Evolutionary conservation across 2,888 invertebrate species (phyloP).

Genomic region (Spodoptera picta): DNA sequence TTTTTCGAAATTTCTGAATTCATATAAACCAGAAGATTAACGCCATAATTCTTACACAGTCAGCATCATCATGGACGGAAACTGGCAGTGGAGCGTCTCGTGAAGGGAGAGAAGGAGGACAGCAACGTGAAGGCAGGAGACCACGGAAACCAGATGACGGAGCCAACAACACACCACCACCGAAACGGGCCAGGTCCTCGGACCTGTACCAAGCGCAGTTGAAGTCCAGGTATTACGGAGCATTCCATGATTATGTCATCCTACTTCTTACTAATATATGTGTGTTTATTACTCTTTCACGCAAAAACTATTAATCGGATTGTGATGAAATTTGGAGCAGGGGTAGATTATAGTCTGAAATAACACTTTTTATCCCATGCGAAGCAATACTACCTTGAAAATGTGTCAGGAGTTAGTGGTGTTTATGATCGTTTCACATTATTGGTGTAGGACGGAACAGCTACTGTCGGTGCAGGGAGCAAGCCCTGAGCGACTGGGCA

Average conservation of each 20-base stretch:
- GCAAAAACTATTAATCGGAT: no score
- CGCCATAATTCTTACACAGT: slow-evolving; percentile 60
- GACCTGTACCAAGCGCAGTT: slow-evolving; percentile 91
- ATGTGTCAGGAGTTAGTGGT: slow-evolving; percentile 50
- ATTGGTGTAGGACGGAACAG: slow-evolving; percentile 85
- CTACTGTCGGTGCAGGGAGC: slow-evolving; percentile 79
- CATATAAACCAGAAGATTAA: slow-evolving; percentile 4
- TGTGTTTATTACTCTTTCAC: no score
- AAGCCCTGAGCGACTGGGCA: slow-evolving; percentile 90
- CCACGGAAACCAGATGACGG: slow-evolving; percentile 86
- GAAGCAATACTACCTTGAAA: no score
- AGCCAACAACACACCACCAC: slow-evolving; percentile 89
- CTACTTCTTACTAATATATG: no score
- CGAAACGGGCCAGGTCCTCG: slow-evolving; percentile 91
- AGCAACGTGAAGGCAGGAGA: slow-evolving; percentile 81
- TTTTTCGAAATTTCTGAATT: no score
- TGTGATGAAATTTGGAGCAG: no score
- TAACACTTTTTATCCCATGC: no score
- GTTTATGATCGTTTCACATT: slow-evolving; percentile 70
- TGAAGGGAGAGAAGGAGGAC: slow-evolving; percentile 75
- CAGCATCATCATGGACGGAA: slow-evolving; percentile 85
- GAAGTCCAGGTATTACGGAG: slow-evolving; percentile 83
- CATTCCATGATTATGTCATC: slow-evolving; percentile 42
- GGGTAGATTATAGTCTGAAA: no score
- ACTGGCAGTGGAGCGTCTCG: slow-evolving; percentile 82